Percentiles rank a stretch among this genome's conserved stretches.
These are phyloP conservation scores for Dallia pectoralis DNA, from an alignment of 2,797 vertebrate genomes.

Conservation along the genomic window DNA sequence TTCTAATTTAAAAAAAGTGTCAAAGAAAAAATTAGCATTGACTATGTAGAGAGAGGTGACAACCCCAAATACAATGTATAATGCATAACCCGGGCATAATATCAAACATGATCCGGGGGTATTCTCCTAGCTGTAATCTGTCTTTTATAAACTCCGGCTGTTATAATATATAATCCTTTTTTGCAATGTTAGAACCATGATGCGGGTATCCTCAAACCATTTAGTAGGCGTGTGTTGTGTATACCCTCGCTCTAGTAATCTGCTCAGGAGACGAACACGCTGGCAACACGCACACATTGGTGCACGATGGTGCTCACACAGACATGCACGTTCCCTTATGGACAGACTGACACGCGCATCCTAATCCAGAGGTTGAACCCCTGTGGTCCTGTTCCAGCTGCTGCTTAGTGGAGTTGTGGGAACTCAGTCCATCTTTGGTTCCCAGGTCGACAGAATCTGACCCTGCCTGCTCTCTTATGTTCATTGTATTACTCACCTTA, in stretches of 20 bases:
- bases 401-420: background rate
- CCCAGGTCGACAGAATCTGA: background rate
- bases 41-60: background rate
- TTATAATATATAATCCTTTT: background rate
- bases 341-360: background rate
- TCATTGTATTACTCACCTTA: background rate
- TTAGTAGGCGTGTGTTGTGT: background rate
- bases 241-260: constrained; percentile 19
- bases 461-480: background rate
- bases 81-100: background rate
- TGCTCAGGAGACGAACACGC: constrained; percentile 6
- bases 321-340: constrained; percentile 8
- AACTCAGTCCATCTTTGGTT: background rate
- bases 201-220: background rate
- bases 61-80: constrained; percentile 4
- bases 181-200: background rate
- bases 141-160: background rate
- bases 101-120: background rate
- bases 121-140: background rate
- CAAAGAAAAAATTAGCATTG: background rate
- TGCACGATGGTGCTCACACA: constrained; percentile 44
- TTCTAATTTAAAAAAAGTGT: too few species aligned
- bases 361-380: background rate
- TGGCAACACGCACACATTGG: constrained; percentile 23
- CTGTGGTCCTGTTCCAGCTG: background rate